A percentile compares a stretch with the other conserved stretches of the same genome.
These are phyloP conservation scores for Coleophora flavipennella DNA, from an alignment of 2,888 invertebrate genomes.

Conservation along the genomic window DNA sequence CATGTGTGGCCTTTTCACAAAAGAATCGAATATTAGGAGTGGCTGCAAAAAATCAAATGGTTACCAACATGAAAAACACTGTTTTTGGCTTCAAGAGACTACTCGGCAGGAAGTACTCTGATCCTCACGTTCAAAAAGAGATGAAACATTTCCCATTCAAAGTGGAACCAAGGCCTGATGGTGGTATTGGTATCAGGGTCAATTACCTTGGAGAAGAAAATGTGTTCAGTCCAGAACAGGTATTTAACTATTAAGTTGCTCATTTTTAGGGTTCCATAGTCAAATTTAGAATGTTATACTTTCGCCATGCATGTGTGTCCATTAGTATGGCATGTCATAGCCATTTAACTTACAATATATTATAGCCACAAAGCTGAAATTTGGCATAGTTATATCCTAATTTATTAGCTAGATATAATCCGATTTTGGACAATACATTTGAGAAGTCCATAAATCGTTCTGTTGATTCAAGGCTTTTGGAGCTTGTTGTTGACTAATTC, in stretches of 20 bases:
- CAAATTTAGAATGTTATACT: too few species aligned
- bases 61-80: constrained; percentile 98
- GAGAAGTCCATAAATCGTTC: too few species aligned
- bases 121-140: constrained; percentile 91
- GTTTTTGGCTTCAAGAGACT: constrained; percentile 94
- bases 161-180: constrained; percentile 82
- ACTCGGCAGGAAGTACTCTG: constrained; percentile 90
- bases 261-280: too few species aligned
- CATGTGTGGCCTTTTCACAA: constrained; percentile 95
- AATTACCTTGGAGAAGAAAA: constrained; percentile 90
- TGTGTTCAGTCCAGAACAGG: constrained; percentile 91
- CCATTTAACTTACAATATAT: too few species aligned
- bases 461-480: too few species aligned
- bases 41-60: constrained; percentile 96
- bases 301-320: too few species aligned
- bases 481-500: too few species aligned
- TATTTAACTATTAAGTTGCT: constrained; percentile 17
- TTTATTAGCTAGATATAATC: too few species aligned
- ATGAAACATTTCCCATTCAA: constrained; percentile 84
- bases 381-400: too few species aligned
- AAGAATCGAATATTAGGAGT: constrained; percentile 95
- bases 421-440: too few species aligned
- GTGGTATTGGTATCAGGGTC: constrained; percentile 89
- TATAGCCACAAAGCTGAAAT: too few species aligned
- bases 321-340: too few species aligned